Conservation (phyloP, 2,797 vertebrate genomes). For the Delichon dasypus region DNA sequence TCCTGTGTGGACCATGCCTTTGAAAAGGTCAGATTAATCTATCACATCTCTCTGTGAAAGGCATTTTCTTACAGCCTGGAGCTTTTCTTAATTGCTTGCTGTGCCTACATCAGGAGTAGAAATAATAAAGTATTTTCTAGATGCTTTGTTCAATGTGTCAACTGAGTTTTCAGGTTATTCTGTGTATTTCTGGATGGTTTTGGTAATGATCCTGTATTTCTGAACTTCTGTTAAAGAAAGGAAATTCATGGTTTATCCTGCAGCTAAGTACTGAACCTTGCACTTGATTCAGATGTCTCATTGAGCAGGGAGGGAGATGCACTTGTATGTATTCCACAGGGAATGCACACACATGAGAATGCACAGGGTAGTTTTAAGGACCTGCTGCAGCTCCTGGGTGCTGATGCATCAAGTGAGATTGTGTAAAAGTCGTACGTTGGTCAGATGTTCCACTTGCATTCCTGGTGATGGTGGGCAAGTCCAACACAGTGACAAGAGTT, state of each 20-base stretch:
- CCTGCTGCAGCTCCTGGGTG: background rate
- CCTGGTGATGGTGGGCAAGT: background rate
- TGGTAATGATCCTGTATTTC: background rate
- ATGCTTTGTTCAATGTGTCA: background rate
- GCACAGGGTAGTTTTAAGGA: background rate
- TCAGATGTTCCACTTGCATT: background rate
- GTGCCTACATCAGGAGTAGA: background rate
- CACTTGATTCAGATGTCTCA: rapidly evolving
- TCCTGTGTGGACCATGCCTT: background rate
- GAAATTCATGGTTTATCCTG: background rate
- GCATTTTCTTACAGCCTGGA: background rate
- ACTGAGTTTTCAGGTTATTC: background rate
- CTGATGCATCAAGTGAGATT: background rate
- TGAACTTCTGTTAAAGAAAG: background rate
- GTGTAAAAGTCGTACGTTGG: rapidly evolving
- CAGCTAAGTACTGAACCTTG: background rate
- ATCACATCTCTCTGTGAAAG: background rate
- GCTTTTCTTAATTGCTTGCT: background rate
- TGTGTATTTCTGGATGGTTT: background rate
- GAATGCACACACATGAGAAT: no score
- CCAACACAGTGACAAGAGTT: background rate
- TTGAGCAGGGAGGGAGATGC: background rate
- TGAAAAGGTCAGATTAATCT: background rate
- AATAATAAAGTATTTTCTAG: background rate
- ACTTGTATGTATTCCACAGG: background rate